Evolutionary conservation across 2,797 vertebrate species (phyloP).

Genomic region (Coilia nasus): DNA sequence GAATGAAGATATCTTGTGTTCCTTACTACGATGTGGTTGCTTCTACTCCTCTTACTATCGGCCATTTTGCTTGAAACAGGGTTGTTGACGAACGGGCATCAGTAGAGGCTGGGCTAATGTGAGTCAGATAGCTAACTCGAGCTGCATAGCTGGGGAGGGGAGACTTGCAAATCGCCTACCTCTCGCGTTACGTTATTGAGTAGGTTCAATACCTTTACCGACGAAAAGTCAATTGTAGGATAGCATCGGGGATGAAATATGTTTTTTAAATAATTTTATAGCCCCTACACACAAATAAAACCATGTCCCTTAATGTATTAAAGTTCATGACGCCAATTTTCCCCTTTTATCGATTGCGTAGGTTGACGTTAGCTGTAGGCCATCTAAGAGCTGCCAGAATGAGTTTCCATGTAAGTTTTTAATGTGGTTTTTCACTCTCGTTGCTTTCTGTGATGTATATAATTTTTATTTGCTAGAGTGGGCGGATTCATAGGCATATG

Average conservation of each 20-base stretch:
- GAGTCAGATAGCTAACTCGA: slow-evolving; percentile 20
- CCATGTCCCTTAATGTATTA: too few species aligned
- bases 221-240: background rate
- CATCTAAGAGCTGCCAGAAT: too few species aligned
- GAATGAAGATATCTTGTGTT: slow-evolving; percentile 12
- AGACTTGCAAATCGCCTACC: slow-evolving; percentile 57
- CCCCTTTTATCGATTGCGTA: too few species aligned
- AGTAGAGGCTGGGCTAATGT: slow-evolving; percentile 59
- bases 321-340: too few species aligned
- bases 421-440: too few species aligned
- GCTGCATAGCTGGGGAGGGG: slow-evolving; percentile 1
- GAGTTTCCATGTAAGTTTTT: too few species aligned
- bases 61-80: slow-evolving; percentile 79
- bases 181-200: slow-evolving; percentile 7
- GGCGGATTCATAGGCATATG: too few species aligned
- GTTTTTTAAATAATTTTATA: too few species aligned
- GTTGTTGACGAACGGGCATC: slow-evolving; percentile 73
- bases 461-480: too few species aligned
- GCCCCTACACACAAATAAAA: too few species aligned
- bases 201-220: background rate
- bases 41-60: slow-evolving; percentile 66
- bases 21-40: slow-evolving; percentile 27
- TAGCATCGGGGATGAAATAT: background rate
- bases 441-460: too few species aligned
- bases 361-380: too few species aligned